Percentiles rank a stretch among this genome's conserved stretches.
Conservation (phyloP, 1,140 invertebrate genomes). For the Drosophila pachea region DNA sequence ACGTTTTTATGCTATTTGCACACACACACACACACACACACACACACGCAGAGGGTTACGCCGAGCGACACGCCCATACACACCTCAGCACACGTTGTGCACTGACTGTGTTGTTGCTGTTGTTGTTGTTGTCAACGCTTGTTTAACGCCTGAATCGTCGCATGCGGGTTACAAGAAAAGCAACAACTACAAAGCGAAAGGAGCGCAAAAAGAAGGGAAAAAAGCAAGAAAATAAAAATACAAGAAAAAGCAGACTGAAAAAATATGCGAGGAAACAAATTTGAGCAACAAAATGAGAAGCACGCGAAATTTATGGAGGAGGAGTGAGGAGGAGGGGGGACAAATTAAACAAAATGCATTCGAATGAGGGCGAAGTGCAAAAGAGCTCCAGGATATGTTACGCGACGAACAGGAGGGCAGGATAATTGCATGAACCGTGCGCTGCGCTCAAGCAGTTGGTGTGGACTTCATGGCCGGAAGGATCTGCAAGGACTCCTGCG, state of each 20-base stretch:
- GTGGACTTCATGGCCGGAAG: no score
- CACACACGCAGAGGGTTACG: no score
- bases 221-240: conserved; percentile 6
- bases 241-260: conserved; percentile 15
- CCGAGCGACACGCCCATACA: no score
- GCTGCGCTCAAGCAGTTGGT: not conserved
- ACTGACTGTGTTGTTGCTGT: conserved; percentile 6
- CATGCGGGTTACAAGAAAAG: conserved; percentile 30
- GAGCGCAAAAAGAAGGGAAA: no score
- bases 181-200: conserved; percentile 1
- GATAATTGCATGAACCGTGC: conserved; percentile 1
- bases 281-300: conserved; percentile 49
- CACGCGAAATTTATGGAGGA: conserved; percentile 37
- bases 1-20: conserved; percentile 56
- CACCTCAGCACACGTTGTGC: conserved; percentile 9
- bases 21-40: conserved; percentile 32
- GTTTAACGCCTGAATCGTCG: conserved; percentile 51
- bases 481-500: no score
- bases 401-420: not conserved
- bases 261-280: conserved; percentile 24
- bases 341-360: conserved; percentile 14
- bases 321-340: no score
- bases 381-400: conserved; percentile 10
- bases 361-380: conserved; percentile 25
- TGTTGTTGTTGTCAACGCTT: conserved; percentile 37